Evolutionary conservation across 2,888 invertebrate species (phyloP), one percentile per base, ranked within the genome.

Genomic region (Oligia fasciuncula): DNA sequence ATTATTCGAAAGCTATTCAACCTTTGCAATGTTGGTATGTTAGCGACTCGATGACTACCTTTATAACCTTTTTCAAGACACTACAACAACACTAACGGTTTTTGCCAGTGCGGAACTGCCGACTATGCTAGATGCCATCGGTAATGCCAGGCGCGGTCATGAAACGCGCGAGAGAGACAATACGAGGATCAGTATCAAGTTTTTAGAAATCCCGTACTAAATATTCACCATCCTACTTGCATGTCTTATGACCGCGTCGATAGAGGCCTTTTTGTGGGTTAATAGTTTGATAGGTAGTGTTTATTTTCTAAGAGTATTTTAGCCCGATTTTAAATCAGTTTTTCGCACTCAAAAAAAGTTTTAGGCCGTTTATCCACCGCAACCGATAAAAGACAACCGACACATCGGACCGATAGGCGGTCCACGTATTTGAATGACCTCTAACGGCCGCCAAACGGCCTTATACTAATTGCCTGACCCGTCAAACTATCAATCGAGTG

Each of bases 1-100:
- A 80, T 66, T 73, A 70, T 80, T 80, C 62, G 43, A 77, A 72
- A 67, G 19, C 62, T 69, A 72, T 76, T 78, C 57, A 60, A 79
- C 76, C 67, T 85, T 81, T 82, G 79, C 85, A 79, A 80, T 62
- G 77, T 67, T 85, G 68, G 72, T 81, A 81, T 76, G 73, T 67
- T 67, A 35, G 62, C n/a, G 62, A 80, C 62, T 65, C 35, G 35
- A 68, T 69, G 65, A 81, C 72, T 65, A 43, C 49, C 35, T 63
- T 19, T 40, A 3, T 40, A 54, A 63, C 73, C 51, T 23, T 78
- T 63, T 73, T 62, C 40, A 51, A 62, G 11, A 69, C 54, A 49
- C 43, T 29, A 29, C 40, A 62, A 62, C 29, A 29, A 70, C 40
- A 35, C 11, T 23, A 40, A 77, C 51, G 19, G 11, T 19, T 77